Base-by-base conservation (phyloP, 2,113 vertebrate genomes). In the Ictalurus punctatus region DNA sequence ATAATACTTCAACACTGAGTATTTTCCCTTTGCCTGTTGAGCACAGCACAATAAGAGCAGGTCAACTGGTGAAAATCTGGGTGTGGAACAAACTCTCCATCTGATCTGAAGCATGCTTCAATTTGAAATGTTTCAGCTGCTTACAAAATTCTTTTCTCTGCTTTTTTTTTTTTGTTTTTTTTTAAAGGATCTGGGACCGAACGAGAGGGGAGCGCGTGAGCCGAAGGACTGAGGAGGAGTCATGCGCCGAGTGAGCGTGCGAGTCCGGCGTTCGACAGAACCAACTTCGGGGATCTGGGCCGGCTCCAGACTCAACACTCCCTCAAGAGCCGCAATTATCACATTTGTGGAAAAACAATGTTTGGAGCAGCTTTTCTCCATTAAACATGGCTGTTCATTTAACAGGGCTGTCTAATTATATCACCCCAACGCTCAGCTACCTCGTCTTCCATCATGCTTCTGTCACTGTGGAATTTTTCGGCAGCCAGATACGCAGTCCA, bases 311-410 rank as follows among this genome's bases (percentile, higher is more conserved):
- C 80, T 73, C 34, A n/a, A 88, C 59, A 10, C 54, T 74, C 80
- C 80, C 87, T 59, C 34, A 74, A 48, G 87, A 83, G 59, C 67
- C 52, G 67, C 52, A 88, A 83, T 88, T 88, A 88, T 83, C 80
- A 74, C 87, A 61, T 88, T 88, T 88, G 79, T 56, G 65, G 80
- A n/a, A 61, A 83, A 71, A 87, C 44, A 59, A 59, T 14, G 34
- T 83, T 83, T 30, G 52, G 37, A 88, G 54, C 65, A 83, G 79
- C 79, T 56, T 80, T 69, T 65, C 63, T 69, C 37, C 21, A 61
- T 63, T 40, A 63, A 63, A 63, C 58, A 54, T 19, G 86, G 63
- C 76, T 87, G 86, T 44, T 87, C 61, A 37, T 83, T 88, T 88
- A 73, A 83, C 79, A 73, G 65, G 65, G 79, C 13, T 73, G 80